Evolutionary conservation across 2,113 vertebrate species (phyloP).

Genomic region (Notothenia rossii): DNA sequence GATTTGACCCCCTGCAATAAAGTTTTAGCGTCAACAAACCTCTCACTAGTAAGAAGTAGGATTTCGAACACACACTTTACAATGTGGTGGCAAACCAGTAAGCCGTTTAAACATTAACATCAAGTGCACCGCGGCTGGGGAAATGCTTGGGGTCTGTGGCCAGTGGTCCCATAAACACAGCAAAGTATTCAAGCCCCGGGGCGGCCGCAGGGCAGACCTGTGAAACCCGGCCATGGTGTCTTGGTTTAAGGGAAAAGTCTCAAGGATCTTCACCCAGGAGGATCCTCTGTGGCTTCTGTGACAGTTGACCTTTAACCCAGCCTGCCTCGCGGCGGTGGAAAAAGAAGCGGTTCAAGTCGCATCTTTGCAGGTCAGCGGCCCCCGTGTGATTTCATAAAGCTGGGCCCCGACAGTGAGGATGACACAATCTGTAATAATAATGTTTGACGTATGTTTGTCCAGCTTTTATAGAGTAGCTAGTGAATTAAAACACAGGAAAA

Average conservation of each 20-base stretch:
- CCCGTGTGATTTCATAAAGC: conserved; percentile 63
- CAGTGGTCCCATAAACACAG: conserved; percentile 70
- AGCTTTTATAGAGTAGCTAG: background rate
- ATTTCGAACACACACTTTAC: conserved; percentile 1
- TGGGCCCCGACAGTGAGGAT: conserved; percentile 10
- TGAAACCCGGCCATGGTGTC: conserved; percentile 79
- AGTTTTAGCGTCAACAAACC: conserved; percentile 30
- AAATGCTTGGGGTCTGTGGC: conserved; percentile 51
- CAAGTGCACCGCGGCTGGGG: conserved; percentile 34
- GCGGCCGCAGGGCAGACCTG: conserved; percentile 82
- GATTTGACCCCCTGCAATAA: background rate
- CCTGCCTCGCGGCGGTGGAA: conserved; percentile 26
- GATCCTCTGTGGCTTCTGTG: conserved; percentile 73
- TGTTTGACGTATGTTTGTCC: conserved; percentile 5
- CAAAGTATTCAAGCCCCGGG: conserved; percentile 84
- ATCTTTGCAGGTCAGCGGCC: conserved; percentile 67
- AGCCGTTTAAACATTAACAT: conserved; percentile 59
- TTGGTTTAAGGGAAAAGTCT: conserved; percentile 78
- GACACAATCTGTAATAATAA: conserved; percentile 46
- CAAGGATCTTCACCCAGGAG: conserved; percentile 74
- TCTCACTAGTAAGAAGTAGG: background rate
- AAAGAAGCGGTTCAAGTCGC: conserved; percentile 51
- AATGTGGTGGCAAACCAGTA: conserved; percentile 19
- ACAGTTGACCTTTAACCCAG: conserved; percentile 82
- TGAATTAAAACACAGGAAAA: no score